Conservation (phyloP, 1,140 invertebrate species). For the Orchesella cincta region DNA sequence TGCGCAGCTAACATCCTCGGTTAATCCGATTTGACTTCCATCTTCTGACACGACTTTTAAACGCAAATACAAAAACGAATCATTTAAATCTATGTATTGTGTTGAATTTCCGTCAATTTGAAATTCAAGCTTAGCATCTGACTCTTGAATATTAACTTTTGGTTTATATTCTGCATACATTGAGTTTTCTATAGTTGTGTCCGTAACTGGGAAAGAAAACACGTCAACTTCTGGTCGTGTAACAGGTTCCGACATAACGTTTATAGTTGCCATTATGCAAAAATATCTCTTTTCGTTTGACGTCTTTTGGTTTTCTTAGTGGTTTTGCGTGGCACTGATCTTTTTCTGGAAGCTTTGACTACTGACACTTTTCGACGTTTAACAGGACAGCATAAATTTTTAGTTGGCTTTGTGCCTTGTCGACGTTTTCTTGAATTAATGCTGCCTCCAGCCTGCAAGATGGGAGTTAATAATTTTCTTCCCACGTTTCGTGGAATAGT, state of each 20-base stretch:
- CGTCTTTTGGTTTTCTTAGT: no score
- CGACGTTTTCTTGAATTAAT: no score
- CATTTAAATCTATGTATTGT: conserved; percentile 41
- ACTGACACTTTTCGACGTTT: no score
- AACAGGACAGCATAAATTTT: no score
- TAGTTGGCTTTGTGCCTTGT: no score
- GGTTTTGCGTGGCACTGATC: no score
- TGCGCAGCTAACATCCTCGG: background rate
- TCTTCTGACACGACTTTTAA: conserved; percentile 28
- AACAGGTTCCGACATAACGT: background rate
- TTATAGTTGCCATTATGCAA: conserved; percentile 34
- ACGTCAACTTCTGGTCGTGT: conserved; percentile 9
- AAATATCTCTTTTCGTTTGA: conserved; percentile 24
- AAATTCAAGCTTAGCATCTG: conserved; percentile 38
- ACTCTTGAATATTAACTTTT: conserved; percentile 34
- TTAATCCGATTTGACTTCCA: conserved; percentile 11
- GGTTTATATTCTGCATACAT: conserved; percentile 41
- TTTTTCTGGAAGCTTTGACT: no score
- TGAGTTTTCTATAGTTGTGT: conserved; percentile 31
- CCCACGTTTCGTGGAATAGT: no score
- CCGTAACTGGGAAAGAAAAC: conserved; percentile 28
- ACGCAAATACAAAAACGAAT: conserved; percentile 31
- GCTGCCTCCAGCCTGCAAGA: no score
- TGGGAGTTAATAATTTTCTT: no score
- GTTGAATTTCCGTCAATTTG: conserved; percentile 28